A percentile compares a stretch with the other conserved stretches of the same genome.
These are phyloP conservation scores for Helicoverpa assulta DNA, from an alignment of 2,888 invertebrate species.

Conservation along the genomic window DNA sequence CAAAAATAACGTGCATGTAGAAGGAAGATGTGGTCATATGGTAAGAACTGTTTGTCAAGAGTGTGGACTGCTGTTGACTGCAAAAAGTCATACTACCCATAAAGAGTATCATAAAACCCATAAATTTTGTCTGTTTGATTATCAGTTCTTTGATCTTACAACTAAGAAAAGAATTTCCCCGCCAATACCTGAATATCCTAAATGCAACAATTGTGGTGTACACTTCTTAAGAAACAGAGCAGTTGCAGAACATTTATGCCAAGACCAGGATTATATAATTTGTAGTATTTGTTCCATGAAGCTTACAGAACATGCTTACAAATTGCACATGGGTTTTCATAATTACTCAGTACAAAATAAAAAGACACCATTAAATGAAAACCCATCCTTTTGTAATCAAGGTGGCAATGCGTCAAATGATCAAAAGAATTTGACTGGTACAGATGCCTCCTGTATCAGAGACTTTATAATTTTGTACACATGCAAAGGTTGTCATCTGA, in stretches of 20 bases:
- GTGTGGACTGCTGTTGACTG: slow-evolving; percentile 77
- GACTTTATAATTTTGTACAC: slow-evolving; percentile 61
- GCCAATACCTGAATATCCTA: slow-evolving; percentile 76
- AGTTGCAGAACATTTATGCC: slow-evolving; percentile 70
- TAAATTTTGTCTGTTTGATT: slow-evolving; percentile 73
- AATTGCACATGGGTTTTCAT: slow-evolving; percentile 79
- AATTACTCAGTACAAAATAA: slow-evolving; percentile 64
- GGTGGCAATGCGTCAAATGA: slow-evolving; percentile 4
- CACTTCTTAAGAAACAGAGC: slow-evolving; percentile 72
- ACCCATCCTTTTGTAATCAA: not conserved
- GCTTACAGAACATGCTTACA: slow-evolving; percentile 72
- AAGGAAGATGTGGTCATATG: slow-evolving; percentile 68
- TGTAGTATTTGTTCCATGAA: slow-evolving; percentile 76
- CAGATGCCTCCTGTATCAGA: slow-evolving; percentile 8
- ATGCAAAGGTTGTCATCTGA: slow-evolving; percentile 74
- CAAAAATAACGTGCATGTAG: slow-evolving; percentile 64
- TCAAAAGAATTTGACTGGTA: slow-evolving; percentile 12
- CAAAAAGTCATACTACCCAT: slow-evolving; percentile 67
- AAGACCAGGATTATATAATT: slow-evolving; percentile 64
- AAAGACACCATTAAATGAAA: slow-evolving; percentile 16
- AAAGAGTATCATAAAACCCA: slow-evolving; percentile 68
- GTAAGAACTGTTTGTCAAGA: slow-evolving; percentile 68
- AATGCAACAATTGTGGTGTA: slow-evolving; percentile 74
- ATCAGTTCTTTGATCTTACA: slow-evolving; percentile 74
- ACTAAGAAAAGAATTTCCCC: slow-evolving; percentile 70